Conservation (phyloP, 2,797 vertebrate species). For the Rhadinocentrus ornatus region DNA sequence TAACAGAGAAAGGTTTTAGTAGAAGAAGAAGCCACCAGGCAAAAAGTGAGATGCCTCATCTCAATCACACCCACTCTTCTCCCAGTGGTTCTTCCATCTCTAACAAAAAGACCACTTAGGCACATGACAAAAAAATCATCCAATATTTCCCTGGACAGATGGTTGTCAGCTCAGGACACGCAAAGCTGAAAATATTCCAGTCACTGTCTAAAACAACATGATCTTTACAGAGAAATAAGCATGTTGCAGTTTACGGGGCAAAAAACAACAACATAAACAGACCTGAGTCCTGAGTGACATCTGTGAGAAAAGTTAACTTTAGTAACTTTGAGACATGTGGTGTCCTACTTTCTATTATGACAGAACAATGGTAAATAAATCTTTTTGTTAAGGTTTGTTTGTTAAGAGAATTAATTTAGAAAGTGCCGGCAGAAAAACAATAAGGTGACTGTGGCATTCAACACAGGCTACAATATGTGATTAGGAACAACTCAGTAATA, state of each 20-base stretch:
- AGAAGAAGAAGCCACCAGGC: slow-evolving; percentile 18
- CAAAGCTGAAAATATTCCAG: background rate
- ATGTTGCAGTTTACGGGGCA: too few species aligned
- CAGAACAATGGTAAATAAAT: slow-evolving; percentile 27
- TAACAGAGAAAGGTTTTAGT: slow-evolving; percentile 33
- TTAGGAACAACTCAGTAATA: slow-evolving; percentile 37
- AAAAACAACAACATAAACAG: background rate
- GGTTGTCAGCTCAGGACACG: background rate
- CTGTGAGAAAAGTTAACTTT: slow-evolving; percentile 10
- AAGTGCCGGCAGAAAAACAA: slow-evolving; percentile 41
- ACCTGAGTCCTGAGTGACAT: background rate
- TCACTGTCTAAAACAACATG: background rate
- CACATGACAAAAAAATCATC: slow-evolving; percentile 22
- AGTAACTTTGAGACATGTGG: background rate
- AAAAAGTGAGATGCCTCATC: slow-evolving; percentile 28
- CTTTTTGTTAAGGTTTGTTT: slow-evolving; percentile 27
- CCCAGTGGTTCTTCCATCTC: slow-evolving; percentile 7
- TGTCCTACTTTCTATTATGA: background rate
- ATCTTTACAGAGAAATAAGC: background rate
- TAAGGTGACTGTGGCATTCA: slow-evolving; percentile 25
- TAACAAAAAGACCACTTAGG: background rate
- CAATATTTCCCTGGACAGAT: background rate
- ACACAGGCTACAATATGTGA: slow-evolving; percentile 40
- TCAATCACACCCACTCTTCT: slow-evolving; percentile 9
- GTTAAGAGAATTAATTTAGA: slow-evolving; percentile 33